Base-by-base conservation (phyloP, 1,140 invertebrate genomes). In the Ooceraea biroi region DNA sequence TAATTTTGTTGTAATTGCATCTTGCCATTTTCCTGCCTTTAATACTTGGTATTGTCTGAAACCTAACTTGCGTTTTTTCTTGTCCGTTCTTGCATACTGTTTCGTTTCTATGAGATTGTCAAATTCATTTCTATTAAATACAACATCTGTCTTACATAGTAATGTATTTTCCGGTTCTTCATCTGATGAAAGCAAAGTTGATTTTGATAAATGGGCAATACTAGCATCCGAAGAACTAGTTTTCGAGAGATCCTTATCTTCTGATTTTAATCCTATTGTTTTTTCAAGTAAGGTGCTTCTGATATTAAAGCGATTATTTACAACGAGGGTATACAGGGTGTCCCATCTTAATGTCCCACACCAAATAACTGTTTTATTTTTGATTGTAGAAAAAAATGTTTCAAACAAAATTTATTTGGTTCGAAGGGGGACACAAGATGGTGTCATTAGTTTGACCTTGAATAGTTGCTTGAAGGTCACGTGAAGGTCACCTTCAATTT, bases 111-210 rank as follows among this genome's bases (percentile, higher is more conserved):
- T 69, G 27, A 69, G 46, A 69, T 52, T 50, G 0, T 68, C 22
- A 17, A 69, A 69, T 50, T 69, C 22, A 69, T 52, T 69, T 69
- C 12, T 69, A 30, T 52, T 8, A 52, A 69, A 69, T 50, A 69
- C 10, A 50, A 69, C 10, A 50, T 52, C 30, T 63, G 41, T 36
- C 19, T 0, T 4, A 63, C 3, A n/a, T n/a, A n/a, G n/a, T n/a
- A n/a, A n/a, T n/a, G n/a, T 60, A 60, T 58, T 0, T 61, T 8
- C 60, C 1, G 17, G 17, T 63, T 36, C 30, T 63, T 63, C 60
- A 19, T 61, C 17, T 41, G 60, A 63, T 2, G n/a, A n/a, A 58
- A 27, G 57, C 11, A 11, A 63, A 63, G 60, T 58, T 58, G 55
- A 25, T 25, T 22, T 25, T 58, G 19, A 10, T 58, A 12, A 58